A percentile compares a stretch with the other conserved stretches of the same genome.
Conservation (phyloP, 2,888 invertebrate genomes). For the Ptycholaimellus sp. region DNA sequence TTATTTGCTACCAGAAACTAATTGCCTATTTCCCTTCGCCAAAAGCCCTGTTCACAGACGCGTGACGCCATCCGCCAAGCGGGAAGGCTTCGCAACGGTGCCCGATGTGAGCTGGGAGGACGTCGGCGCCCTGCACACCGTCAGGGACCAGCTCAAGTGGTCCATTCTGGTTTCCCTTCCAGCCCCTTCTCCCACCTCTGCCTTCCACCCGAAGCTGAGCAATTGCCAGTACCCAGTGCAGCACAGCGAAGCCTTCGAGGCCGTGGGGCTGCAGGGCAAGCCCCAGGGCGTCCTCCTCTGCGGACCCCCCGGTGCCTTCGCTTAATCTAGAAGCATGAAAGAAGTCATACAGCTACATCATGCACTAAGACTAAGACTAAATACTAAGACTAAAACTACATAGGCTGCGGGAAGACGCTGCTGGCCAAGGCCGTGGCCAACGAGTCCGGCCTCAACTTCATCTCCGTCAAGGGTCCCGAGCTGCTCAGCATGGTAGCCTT, state of each 20-base stretch:
- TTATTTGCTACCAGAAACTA: too few relatives aligned
- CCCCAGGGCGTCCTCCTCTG: constrained; percentile 75
- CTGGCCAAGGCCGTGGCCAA: constrained; percentile 93
- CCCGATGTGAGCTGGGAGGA: constrained; percentile 93
- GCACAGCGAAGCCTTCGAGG: constrained; percentile 51
- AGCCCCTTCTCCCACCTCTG: not conserved
- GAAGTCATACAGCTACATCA: not conserved
- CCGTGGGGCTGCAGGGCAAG: constrained; percentile 45
- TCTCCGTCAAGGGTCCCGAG: constrained; percentile 94
- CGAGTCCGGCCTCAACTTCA: constrained; percentile 92
- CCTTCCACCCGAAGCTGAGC: too few relatives aligned
- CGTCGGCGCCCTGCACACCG: constrained; percentile 64
- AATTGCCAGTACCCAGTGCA: constrained; percentile 72
- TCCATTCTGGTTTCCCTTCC: constrained; percentile 38
- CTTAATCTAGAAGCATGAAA: constrained; percentile 6
- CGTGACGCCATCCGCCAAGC: constrained; percentile 70
- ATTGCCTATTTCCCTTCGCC: too few relatives aligned
- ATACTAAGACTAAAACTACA: too few relatives aligned
- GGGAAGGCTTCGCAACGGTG: constrained; percentile 89
- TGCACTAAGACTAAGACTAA: not conserved
- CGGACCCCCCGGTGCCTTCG: constrained; percentile 63
- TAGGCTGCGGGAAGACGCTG: constrained; percentile 51
- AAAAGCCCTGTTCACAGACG: too few relatives aligned
- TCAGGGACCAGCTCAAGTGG: constrained; percentile 64
- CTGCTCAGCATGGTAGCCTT: constrained; percentile 81